Conservation (phyloP, 1,140 invertebrate genomes). For the Cryptotermes secundus region DNA sequence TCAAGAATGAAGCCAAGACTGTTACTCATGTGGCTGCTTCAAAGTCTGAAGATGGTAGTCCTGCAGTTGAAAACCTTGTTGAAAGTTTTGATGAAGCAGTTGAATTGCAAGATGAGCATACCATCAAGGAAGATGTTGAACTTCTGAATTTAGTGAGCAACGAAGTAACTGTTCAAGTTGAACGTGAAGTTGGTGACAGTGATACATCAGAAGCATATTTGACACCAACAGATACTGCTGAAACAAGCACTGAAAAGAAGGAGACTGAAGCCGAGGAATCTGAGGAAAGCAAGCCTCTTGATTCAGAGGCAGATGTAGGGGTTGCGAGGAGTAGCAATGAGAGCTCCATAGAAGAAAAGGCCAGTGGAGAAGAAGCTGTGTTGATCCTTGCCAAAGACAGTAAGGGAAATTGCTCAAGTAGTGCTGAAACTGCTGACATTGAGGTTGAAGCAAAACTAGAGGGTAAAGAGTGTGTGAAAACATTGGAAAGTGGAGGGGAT, state of each 20-base stretch:
- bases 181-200: conserved; percentile 48
- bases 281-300: conserved; percentile 28
- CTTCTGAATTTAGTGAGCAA: conserved; percentile 1
- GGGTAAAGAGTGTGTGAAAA: background rate
- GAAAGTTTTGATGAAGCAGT: background rate
- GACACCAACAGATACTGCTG: conserved; percentile 55
- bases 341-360: conserved; percentile 38
- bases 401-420: conserved; percentile 38
- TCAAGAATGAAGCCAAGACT: background rate
- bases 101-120: conserved; percentile 20
- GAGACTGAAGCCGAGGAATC: conserved; percentile 29
- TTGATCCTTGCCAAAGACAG: conserved; percentile 45
- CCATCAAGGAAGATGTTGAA: background rate
- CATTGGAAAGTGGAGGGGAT: background rate
- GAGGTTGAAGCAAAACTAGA: background rate
- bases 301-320: conserved; percentile 38
- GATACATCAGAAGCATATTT: conserved; percentile 62
- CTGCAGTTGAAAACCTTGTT: conserved; percentile 25
- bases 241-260: conserved; percentile 32
- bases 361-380: conserved; percentile 43
- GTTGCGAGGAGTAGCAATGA: conserved; percentile 40
- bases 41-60: background rate
- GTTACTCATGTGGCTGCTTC: background rate
- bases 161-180: conserved; percentile 39
- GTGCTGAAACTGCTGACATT: background rate